phyloP scores from a whole-genome alignment of 2,113 vertebrate genomes.

The Sclerurus mexicanus region DNA sequence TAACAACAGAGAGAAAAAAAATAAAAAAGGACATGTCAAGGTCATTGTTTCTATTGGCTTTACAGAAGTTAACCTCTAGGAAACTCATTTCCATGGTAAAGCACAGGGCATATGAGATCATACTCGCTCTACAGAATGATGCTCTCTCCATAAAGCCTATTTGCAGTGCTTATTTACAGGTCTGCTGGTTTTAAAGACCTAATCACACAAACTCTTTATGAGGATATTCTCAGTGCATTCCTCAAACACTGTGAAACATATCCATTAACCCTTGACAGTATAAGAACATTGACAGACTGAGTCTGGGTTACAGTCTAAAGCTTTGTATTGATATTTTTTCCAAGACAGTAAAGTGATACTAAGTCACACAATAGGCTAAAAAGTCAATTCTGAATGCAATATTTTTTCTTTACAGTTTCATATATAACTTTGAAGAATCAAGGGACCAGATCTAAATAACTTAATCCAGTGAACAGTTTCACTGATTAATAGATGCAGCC shows the following conservation, averaged over 20 bases:
- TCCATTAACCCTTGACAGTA: neutral
- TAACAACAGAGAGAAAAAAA: neutral
- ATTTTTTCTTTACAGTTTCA: neutral
- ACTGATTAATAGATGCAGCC: neutral
- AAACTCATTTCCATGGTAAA: neutral
- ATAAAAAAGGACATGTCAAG: rapidly evolving
- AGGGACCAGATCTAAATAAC: neutral
- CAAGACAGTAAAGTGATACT: neutral
- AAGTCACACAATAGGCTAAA: neutral
- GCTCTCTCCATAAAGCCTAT: neutral
- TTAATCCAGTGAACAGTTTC: neutral
- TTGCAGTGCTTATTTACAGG: neutral
- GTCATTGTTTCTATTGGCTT: neutral
- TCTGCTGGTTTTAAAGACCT: neutral
- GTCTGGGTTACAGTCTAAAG: neutral
- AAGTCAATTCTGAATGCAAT: neutral
- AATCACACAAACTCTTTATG: neutral
- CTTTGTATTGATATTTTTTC: neutral
- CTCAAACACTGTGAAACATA: neutral
- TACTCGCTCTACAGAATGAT: neutral
- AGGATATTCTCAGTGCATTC: neutral
- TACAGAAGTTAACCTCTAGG: neutral
- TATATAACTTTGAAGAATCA: neutral
- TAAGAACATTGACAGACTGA: neutral
- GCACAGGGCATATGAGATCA: neutral